Percentiles rank a stretch among this genome's conserved stretches.
Conservation (phyloP, 2,113 vertebrate genomes). For the Petroica traversi region DNA sequence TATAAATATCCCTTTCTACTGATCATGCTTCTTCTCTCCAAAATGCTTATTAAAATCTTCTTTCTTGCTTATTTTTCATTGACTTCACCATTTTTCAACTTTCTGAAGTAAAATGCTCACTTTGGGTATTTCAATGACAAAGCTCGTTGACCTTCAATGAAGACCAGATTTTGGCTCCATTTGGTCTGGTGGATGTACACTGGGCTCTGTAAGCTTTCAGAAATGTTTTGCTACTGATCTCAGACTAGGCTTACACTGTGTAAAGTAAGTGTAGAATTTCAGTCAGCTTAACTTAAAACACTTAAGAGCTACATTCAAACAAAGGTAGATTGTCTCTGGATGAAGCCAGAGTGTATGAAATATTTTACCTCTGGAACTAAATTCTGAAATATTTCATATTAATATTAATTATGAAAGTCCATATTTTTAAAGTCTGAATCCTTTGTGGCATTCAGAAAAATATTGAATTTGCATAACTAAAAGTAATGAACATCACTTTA, state of each 20-base stretch:
- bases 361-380: background rate
- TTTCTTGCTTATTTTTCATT: background rate
- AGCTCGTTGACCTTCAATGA: background rate
- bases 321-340: background rate
- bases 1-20: background rate
- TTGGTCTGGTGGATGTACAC: background rate
- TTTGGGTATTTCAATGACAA: background rate
- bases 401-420: background rate
- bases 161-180: background rate
- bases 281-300: background rate
- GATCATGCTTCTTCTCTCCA: background rate
- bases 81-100: background rate
- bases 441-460: conserved; percentile 16
- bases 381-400: background rate
- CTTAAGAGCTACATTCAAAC: background rate
- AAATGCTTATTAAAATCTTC: background rate
- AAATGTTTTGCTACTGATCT: background rate
- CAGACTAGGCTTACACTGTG: background rate
- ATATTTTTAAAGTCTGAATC: background rate
- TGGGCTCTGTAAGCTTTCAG: background rate
- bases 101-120: background rate
- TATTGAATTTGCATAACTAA: conserved; percentile 52
- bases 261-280: background rate
- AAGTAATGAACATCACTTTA: conserved; percentile 37
- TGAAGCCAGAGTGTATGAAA: background rate